Base-by-base conservation (phyloP, 2,113 vertebrate genomes). In the Python bivittatus region DNA sequence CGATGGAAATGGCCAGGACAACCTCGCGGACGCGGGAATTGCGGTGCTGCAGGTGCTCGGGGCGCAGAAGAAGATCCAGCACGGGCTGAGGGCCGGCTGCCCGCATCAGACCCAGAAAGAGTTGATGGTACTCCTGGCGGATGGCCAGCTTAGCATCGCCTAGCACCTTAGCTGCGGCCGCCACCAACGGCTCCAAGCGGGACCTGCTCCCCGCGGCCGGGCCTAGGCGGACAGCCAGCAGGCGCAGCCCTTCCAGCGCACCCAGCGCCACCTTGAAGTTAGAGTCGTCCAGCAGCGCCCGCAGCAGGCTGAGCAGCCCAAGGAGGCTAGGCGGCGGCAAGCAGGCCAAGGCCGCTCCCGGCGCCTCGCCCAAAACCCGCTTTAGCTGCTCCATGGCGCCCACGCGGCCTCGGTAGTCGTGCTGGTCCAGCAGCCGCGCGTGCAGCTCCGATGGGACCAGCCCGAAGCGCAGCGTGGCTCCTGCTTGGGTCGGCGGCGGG, bases 241-340 rank as follows among this genome's bases (percentile, higher is more conserved):
- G 88, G 58, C 98, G 98, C 27, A 98, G 97, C 92, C 97, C 97
- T 93, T 99, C 98, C 93, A 99, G 96, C 0, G 98, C 97, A 86
- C 98, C 98, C 3, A 97, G 97, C 92, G 98, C 96, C 57, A 98
- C 98, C 97, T 97, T 98, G 95, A 99, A 99, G 97, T 99, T 99
- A 88, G 97, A 98, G 95, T 99, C 98, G 0, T 98, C 96, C 6
- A 99, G 96, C 58, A 99, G 97, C 13, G 83, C 96, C 22, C 96
- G 96, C 52, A 99, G 96, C 85, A 99, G 98, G 92, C 96, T 92
- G 90, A 99, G 96, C 91, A 99, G 98, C 48, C 97, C 97, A 68
- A 97, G 97, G 88, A 98, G 96, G 91, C 97, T 96, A 61, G 97
- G 94, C 25, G 97, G 95, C 0, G 98, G 96, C 33, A 97, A 64